These are phyloP conservation scores for Tenthredo amoena DNA, from an alignment of 2,888 invertebrate genomes.

Conservation along the genomic window DNA sequence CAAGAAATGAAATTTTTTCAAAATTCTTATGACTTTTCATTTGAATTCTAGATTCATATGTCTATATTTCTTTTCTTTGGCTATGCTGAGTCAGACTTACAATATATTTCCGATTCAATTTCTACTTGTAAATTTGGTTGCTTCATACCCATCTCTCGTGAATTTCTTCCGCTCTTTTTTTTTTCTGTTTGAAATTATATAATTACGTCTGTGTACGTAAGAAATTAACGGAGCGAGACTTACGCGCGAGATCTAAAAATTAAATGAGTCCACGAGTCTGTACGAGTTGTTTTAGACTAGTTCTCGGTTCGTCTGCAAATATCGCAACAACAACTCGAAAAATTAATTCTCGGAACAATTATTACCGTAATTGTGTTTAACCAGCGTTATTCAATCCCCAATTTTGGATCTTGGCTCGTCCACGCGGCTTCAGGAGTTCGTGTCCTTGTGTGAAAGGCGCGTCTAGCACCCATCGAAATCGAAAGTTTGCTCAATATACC, in stretches of 20 bases:
- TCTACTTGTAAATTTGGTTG: neutral
- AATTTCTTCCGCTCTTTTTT: neutral
- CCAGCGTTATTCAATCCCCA: neutral
- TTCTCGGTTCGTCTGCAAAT: neutral
- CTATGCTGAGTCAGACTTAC: neutral
- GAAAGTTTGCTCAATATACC: neutral
- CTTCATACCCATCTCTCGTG: neutral
- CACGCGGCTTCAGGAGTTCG: neutral
- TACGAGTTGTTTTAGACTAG: neutral
- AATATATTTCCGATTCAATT: neutral
- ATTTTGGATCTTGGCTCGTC: neutral
- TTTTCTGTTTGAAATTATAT: neutral
- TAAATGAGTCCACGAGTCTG: neutral
- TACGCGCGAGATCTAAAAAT: neutral
- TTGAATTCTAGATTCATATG: neutral
- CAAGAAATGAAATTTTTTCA: neutral
- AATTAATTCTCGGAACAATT: neutral
- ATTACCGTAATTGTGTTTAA: neutral
- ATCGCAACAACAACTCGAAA: neutral
- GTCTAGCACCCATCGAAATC: neutral
- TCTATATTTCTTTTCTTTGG: too few species aligned
- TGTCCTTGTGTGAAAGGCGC: slow-evolving; percentile 29
- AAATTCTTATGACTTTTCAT: neutral
- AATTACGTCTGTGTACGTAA: neutral
- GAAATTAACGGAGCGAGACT: slow-evolving; percentile 1